Evolutionary conservation across 92 coral and sea anemone species (phyloP), one percentile per base, ranked within the genome.

Genomic region (Zoanthus solanderi): DNA sequence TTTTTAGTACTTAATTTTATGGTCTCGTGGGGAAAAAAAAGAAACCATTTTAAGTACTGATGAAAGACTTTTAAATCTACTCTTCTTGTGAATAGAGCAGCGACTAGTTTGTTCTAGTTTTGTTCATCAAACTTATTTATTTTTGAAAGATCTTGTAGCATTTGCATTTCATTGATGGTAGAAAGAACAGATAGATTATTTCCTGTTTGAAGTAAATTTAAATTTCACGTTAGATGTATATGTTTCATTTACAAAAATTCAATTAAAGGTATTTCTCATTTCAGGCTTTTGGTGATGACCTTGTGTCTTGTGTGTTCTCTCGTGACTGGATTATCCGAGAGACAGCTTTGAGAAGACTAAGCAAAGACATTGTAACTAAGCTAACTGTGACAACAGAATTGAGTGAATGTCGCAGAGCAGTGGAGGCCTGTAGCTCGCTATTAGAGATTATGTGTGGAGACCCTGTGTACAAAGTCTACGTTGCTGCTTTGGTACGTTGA

Each of bases 401-500:
- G 57, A 92, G 74, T 32, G 85, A 89, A 0, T 86, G 84, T 29
- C 86, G 94, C 79, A 84, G 93, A 30, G 94, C 91, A 50, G 87
- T 97, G 75, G 92, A 95, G 58, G 90, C 95, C 0, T 92, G 94
- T 66, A 93, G 98, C 83, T 97, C 97, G 12, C 85, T 93, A 68
- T 81, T 97, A 65, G 91, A 96, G 58, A 95, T 97, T 98, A 91
- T 95, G 97, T 97, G 99, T 88, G 98, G 98, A 13, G 99, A 97
- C 57, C 99, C 96, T 3, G 99, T 96, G 11, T 96, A 96, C 80
- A 93, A 94, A 69, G 99, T 96, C n/a, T 96, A 96, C 72, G 94
- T 95, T 1, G 96, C 95, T 30, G 98, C 99, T 11, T 79, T 95
- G 94, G 99, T 96, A 88, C 86, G 95, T 76, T 50, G 3, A 6